Conservation (phyloP, 2,113 vertebrate genomes). For the Silurus glanis region DNA sequence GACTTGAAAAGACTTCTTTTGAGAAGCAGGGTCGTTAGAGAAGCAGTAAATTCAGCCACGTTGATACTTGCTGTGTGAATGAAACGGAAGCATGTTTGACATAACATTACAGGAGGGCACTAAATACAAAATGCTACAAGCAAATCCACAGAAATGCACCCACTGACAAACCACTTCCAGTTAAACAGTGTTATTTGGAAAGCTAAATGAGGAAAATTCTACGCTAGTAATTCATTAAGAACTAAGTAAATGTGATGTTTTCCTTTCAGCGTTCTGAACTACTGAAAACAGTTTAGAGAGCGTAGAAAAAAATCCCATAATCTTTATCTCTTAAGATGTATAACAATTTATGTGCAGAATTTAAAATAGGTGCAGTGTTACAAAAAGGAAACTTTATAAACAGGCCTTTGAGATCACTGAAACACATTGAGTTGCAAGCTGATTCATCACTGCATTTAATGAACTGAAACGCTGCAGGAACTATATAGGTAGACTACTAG, state of each 20-base stretch:
- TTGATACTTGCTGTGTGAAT: slow-evolving; percentile 46
- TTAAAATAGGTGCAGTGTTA: neutral
- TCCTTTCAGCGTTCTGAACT: neutral
- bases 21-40: slow-evolving; percentile 36
- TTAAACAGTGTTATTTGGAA: neutral
- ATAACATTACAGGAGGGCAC: slow-evolving; percentile 30
- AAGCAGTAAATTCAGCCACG: slow-evolving; percentile 46
- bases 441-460: neutral
- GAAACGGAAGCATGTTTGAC: slow-evolving; percentile 28
- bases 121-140: slow-evolving; percentile 10
- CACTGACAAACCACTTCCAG: slow-evolving; percentile 27
- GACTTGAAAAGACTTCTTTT: slow-evolving; percentile 47
- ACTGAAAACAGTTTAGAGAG: neutral
- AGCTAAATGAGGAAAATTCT: too few species aligned
- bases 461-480: neutral
- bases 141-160: slow-evolving; percentile 21
- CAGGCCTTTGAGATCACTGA: neutral
- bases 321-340: neutral
- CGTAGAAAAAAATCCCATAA: neutral
- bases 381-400: neutral
- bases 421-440: neutral
- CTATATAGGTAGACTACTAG: too few species aligned
- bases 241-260: neutral
- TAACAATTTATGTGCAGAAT: neutral
- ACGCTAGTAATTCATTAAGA: neutral